Base-by-base conservation (phyloP, 2,888 invertebrate genomes). In the Bugula neritina region DNA sequence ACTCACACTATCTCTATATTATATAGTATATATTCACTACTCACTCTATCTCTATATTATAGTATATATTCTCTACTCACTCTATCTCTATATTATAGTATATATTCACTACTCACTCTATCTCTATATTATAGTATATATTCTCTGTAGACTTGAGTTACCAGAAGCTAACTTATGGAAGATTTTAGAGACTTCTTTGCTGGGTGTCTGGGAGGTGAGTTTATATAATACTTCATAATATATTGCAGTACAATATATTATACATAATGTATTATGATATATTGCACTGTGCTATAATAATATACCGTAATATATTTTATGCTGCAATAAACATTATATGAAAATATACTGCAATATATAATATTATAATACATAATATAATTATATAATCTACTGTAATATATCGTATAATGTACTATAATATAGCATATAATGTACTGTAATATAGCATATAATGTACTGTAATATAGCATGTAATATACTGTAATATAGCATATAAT, bases 351-450 rank as follows among this genome's bases (percentile, higher is more conserved):
- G n/a, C n/a, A n/a, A n/a, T n/a, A n/a, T n/a, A n/a, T n/a, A n/a
- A n/a, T n/a, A n/a, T n/a, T n/a, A n/a, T n/a, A n/a, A n/a, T n/a
- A n/a, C n/a, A n/a, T n/a, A n/a, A n/a, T n/a, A n/a, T n/a, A n/a
- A n/a, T n/a, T n/a, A n/a, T n/a, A n/a, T 43, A 43, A 5, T 43
- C 43, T 43, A 43, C 43, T 43, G 10, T 43, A 43, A 17, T 43
- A 43, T 43, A 10, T 43, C 43, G 17, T 43, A 17, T 43, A 43
- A 10, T 43, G 74, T 83, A n/a, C n/a, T n/a, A n/a, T n/a, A n/a
- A n/a, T n/a, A n/a, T n/a, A n/a, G n/a, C n/a, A n/a, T n/a, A n/a
- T n/a, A n/a, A n/a, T n/a, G n/a, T n/a, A n/a, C n/a, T n/a, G n/a
- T n/a, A n/a, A n/a, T n/a, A n/a, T n/a, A n/a, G n/a, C n/a, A n/a